Conservation (phyloP, 2,113 vertebrate species). For the Corythornis madagascariensis region DNA sequence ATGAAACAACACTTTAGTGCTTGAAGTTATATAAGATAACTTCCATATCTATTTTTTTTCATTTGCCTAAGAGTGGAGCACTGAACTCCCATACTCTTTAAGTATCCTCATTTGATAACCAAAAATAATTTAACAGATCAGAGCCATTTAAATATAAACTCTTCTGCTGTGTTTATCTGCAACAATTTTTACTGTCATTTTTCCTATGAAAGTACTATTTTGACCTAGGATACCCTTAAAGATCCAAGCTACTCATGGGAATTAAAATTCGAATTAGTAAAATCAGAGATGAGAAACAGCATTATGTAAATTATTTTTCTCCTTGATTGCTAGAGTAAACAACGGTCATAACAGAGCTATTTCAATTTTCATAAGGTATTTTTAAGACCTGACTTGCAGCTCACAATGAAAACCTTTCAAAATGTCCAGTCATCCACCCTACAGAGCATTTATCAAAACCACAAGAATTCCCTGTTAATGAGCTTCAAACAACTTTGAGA, state of each 20-base stretch:
- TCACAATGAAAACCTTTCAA: not conserved
- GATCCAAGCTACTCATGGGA: not conserved
- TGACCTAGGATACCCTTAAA: not conserved
- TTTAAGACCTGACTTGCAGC: not conserved
- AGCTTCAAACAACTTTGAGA: not conserved
- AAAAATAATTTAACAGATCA: not conserved
- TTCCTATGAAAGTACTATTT: not conserved
- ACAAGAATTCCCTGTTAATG: not conserved
- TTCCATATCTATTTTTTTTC: not conserved
- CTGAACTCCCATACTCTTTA: not conserved
- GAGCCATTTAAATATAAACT: not conserved
- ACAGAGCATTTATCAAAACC: not conserved
- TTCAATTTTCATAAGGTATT: not conserved
- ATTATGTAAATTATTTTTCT: not conserved
- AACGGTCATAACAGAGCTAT: not conserved
- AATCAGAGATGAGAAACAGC: not conserved
- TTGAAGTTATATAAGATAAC: not conserved
- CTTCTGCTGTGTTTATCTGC: not conserved
- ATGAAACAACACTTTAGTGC: not conserved
- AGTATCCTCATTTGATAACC: not conserved
- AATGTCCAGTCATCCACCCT: not conserved
- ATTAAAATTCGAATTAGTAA: not conserved
- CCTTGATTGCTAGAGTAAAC: not conserved
- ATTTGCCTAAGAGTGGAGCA: not conserved
- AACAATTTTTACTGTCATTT: not conserved